Conservation (phyloP, 2,888 invertebrate genomes). For the Microplitis manilae region DNA sequence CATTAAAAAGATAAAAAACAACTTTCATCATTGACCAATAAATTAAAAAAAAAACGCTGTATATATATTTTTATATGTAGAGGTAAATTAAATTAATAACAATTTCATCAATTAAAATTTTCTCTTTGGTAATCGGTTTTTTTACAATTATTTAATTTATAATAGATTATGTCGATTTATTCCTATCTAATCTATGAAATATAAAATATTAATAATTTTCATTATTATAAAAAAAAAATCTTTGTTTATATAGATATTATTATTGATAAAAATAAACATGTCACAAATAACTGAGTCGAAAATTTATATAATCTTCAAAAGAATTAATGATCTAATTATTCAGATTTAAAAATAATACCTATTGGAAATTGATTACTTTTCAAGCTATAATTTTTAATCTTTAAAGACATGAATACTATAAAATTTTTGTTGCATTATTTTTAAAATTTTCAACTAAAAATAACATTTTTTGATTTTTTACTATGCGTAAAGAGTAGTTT, state of each 20-base stretch:
- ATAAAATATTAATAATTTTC: neutral
- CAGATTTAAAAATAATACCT: neutral
- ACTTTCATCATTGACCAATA: too few relatives aligned
- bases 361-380: neutral
- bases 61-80: too few relatives aligned
- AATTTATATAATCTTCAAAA: neutral
- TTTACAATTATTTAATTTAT: neutral
- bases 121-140: neutral
- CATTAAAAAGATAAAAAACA: too few relatives aligned
- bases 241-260: neutral
- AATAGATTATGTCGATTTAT: conserved; percentile 1
- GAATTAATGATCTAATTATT: neutral
- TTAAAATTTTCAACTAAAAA: neutral
- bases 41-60: too few relatives aligned
- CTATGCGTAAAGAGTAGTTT: neutral
- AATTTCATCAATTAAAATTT: neutral
- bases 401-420: neutral
- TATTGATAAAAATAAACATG: neutral
- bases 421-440: neutral
- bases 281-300: neutral
- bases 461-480: neutral
- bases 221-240: neutral
- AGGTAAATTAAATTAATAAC: neutral
- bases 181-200: conserved; percentile 15
- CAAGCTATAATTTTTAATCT: neutral